Percentiles rank a stretch among this genome's conserved stretches.
Conservation (phyloP, 2,113 vertebrate genomes). For the Melanerpes formicivorus region DNA sequence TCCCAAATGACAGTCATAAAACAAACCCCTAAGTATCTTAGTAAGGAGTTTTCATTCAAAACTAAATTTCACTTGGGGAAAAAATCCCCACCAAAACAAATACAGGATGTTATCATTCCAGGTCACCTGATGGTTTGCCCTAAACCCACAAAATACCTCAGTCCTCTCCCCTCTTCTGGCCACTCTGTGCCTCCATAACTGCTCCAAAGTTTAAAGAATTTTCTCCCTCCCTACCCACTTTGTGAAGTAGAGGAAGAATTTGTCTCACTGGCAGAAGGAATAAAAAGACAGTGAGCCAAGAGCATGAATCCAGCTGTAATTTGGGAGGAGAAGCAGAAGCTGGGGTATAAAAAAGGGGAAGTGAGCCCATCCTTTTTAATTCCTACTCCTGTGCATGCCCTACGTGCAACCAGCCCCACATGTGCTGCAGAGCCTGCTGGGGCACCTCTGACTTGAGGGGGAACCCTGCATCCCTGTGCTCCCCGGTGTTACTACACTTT, state of each 20-base stretch:
- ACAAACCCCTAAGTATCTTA: neutral
- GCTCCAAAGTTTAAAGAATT: neutral
- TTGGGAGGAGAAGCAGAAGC: neutral
- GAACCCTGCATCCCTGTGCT: fast-evolving
- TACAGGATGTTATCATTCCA: neutral
- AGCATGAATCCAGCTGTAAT: neutral
- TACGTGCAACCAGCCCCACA: fast-evolving
- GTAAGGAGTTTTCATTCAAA: neutral
- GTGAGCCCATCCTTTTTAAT: neutral
- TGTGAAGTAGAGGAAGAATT: neutral
- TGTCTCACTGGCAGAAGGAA: neutral
- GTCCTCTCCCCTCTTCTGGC: neutral
- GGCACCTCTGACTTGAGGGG: neutral
- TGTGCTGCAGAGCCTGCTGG: neutral
- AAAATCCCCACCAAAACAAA: neutral
- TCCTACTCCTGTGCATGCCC: fast-evolving
- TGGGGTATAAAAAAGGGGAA: neutral
- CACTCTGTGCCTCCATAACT: neutral
- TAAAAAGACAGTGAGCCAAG: neutral
- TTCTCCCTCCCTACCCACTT: neutral
- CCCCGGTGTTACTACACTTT: fast-evolving
- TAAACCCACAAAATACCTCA: neutral
- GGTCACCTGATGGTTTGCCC: neutral
- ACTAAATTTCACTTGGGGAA: neutral
- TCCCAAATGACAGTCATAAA: neutral